phyloP scores from a whole-genome alignment of 2,113 vertebrate genomes.

The Tauraco erythrolophus region DNA sequence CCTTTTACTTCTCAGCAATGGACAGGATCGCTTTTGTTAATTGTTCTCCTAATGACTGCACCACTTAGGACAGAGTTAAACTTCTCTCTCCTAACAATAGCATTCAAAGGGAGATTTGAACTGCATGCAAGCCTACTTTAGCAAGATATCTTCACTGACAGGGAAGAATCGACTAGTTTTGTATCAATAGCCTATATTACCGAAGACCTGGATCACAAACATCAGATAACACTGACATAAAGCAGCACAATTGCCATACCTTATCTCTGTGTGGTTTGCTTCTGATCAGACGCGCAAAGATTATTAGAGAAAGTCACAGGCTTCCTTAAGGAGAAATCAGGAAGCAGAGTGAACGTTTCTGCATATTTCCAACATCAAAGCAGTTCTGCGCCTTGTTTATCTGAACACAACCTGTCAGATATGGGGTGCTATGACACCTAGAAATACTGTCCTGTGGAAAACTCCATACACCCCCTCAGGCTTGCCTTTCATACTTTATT shows the following conservation, averaged over 20 bases:
- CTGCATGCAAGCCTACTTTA: not conserved
- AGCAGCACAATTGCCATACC: not conserved
- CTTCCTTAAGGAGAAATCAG: not conserved
- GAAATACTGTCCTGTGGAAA: not conserved
- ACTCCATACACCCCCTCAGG: not conserved
- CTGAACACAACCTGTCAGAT: not conserved
- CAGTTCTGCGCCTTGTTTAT: not conserved
- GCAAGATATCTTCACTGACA: not conserved
- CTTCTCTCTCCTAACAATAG: not conserved
- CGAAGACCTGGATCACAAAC: not conserved
- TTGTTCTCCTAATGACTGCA: not conserved
- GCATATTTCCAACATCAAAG: not conserved
- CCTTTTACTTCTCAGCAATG: not conserved
- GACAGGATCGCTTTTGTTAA: not conserved
- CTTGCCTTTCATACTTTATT: not conserved
- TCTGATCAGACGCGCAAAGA: not conserved
- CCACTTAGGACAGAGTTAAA: not conserved
- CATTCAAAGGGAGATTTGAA: not conserved
- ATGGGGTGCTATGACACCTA: not conserved
- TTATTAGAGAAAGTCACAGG: not conserved
- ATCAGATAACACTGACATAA: not conserved
- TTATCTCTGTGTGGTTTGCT: not conserved
- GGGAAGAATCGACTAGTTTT: not conserved
- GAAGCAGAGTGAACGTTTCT: not conserved
- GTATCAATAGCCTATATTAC: not conserved